Evolutionary conservation across 2,797 vertebrate species (phyloP).

Genomic region (Spea hammondii): DNA sequence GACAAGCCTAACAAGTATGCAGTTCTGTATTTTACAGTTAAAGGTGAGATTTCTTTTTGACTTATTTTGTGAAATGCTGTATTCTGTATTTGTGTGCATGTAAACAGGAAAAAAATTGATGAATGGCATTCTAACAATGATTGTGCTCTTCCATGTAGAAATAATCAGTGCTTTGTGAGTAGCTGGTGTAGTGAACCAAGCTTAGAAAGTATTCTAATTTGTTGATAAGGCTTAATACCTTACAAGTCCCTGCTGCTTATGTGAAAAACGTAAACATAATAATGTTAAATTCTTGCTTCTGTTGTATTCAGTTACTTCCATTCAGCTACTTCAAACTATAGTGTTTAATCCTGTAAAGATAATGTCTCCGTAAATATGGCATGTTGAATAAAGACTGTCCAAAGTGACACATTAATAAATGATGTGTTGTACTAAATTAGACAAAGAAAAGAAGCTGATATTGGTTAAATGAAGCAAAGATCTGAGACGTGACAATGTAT

Average conservation of each 20-base stretch:
- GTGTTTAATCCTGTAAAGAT: constrained; percentile 7
- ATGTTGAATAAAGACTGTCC: constrained; percentile 8
- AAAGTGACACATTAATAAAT: constrained; percentile 29
- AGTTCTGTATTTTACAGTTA: no score
- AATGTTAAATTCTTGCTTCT: constrained; percentile 2
- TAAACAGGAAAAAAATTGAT: not conserved
- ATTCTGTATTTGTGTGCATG: not conserved
- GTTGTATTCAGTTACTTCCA: constrained; percentile 1
- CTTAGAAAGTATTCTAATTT: not conserved
- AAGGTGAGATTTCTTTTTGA: no score
- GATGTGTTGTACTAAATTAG: constrained; percentile 2
- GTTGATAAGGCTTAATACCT: not conserved
- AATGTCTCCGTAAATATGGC: constrained; percentile 5
- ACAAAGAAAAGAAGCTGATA: not conserved
- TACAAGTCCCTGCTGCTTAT: not conserved
- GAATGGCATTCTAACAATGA: not conserved
- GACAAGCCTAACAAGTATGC: no score
- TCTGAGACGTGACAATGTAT: not conserved
- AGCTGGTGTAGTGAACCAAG: not conserved
- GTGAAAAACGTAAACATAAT: constrained; percentile 22
- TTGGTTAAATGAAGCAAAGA: not conserved
- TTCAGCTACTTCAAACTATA: not conserved
- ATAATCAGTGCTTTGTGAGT: constrained; percentile 6
- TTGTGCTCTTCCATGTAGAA: constrained; percentile 1
- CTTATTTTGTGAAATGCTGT: not conserved